Conservation (phyloP, 2,888 invertebrate genomes). For the Scaptomyza tumidula region DNA sequence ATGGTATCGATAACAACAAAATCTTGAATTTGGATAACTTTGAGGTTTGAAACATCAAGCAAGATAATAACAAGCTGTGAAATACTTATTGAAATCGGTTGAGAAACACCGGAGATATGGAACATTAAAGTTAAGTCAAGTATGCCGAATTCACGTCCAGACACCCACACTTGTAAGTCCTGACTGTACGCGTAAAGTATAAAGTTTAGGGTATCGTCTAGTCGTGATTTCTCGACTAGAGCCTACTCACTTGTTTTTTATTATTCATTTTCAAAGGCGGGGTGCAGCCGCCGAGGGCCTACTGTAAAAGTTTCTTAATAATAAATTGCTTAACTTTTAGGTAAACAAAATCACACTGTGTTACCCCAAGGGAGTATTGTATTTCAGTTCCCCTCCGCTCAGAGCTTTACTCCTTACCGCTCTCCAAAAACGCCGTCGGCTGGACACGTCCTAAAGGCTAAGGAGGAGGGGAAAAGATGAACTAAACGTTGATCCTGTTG, state of each 20-base stretch:
- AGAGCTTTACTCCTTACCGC: conserved; percentile 33
- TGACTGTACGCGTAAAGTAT: too few species aligned
- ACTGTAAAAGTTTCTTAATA: conserved; percentile 73
- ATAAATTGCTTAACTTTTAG: conserved; percentile 77
- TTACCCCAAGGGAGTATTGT: background rate
- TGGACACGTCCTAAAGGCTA: conserved; percentile 38
- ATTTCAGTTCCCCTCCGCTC: background rate
- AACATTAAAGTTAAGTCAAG: too few species aligned
- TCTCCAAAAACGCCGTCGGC: conserved; percentile 52
- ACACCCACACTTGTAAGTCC: too few species aligned
- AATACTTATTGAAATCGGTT: too few species aligned
- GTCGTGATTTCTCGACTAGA: too few species aligned
- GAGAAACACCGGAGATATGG: too few species aligned
- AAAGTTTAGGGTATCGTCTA: too few species aligned
- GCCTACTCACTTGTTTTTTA: background rate
- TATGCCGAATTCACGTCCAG: too few species aligned
- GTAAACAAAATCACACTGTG: conserved; percentile 70
- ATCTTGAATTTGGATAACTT: too few species aligned
- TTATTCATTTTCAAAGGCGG: conserved; percentile 2
- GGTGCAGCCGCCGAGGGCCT: conserved; percentile 40
- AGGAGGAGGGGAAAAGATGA: background rate
- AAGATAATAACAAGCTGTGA: too few species aligned
- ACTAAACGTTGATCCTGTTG: conserved; percentile 45
- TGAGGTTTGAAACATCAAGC: too few species aligned
- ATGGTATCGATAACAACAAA: too few species aligned